Evolutionary conservation across 2,797 vertebrate species (phyloP).

Genomic region (Betta splendens): DNA sequence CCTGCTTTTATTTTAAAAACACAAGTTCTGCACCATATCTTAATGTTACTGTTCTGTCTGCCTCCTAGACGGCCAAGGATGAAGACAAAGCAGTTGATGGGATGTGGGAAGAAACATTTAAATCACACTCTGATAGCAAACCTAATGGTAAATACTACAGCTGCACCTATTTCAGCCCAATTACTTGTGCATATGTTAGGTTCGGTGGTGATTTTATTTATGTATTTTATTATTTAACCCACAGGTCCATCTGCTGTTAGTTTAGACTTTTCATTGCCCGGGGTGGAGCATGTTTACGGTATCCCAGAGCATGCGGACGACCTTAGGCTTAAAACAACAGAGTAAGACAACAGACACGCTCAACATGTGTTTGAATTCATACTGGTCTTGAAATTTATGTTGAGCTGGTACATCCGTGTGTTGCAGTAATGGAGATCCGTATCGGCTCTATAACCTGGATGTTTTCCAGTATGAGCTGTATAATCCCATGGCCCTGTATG

Average conservation of each 20-base stretch:
- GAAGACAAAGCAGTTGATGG: conserved; percentile 81
- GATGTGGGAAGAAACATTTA: conserved; percentile 95
- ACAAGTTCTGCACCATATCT: background rate
- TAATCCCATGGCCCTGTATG: conserved; percentile 94
- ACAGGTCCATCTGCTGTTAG: conserved; percentile 90
- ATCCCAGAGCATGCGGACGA: conserved; percentile 92
- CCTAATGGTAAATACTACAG: conserved; percentile 89
- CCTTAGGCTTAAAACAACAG: conserved; percentile 89
- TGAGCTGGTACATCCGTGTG: conserved; percentile 9
- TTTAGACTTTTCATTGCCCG: conserved; percentile 92
- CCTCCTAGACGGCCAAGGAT: conserved; percentile 58
- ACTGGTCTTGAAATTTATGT: background rate
- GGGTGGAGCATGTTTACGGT: conserved; percentile 92
- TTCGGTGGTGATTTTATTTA: no score
- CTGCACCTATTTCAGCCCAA: no score
- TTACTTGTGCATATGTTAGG: no score
- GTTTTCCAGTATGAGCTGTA: conserved; percentile 95
- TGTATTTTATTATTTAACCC: background rate
- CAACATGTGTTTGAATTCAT: background rate
- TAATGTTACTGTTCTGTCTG: background rate
- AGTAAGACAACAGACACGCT: conserved; percentile 79
- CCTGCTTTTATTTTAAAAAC: background rate
- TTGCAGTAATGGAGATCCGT: conserved; percentile 89
- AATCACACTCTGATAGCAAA: conserved; percentile 90
- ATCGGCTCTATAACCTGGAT: conserved; percentile 94